These are phyloP conservation scores for Cosmia trapezina DNA, from an alignment of 2,888 invertebrate genomes.

Conservation along the genomic window DNA sequence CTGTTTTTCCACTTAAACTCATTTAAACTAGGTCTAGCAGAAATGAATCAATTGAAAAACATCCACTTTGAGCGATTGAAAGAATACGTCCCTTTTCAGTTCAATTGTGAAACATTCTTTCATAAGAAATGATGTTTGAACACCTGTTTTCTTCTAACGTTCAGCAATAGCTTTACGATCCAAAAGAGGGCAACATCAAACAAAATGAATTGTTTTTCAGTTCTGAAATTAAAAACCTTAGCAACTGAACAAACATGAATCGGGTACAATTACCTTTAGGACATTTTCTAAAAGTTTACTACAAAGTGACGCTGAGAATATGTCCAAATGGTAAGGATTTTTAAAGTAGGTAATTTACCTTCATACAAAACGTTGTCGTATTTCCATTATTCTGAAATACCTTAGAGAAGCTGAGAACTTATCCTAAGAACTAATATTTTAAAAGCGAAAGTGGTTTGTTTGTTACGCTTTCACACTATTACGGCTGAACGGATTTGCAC, in stretches of 20 bases:
- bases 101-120: conserved; percentile 65
- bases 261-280: conserved; percentile 55
- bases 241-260: conserved; percentile 73
- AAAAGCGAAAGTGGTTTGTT: too few relatives aligned
- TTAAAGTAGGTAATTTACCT: conserved; percentile 2
- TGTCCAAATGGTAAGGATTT: conserved; percentile 10
- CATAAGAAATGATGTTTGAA: conserved; percentile 70
- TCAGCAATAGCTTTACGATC: conserved; percentile 70
- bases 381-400: conserved; percentile 10
- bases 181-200: conserved; percentile 78
- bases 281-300: conserved; percentile 33
- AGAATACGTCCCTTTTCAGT: conserved; percentile 39
- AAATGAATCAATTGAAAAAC: conserved; percentile 23
- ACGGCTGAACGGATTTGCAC: too few relatives aligned
- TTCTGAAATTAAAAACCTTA: conserved; percentile 65
- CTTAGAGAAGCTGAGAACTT: neutral
- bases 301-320: conserved; percentile 12
- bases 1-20: neutral
- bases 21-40: neutral
- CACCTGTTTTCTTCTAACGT: conserved; percentile 77
- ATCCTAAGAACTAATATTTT: too few relatives aligned
- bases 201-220: conserved; percentile 72
- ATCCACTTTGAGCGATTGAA: conserved; percentile 4
- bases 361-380: conserved; percentile 2
- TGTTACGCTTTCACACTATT: too few relatives aligned